phyloP scores from a whole-genome alignment of 2,797 vertebrate species.

The Botia kubotai region DNA sequence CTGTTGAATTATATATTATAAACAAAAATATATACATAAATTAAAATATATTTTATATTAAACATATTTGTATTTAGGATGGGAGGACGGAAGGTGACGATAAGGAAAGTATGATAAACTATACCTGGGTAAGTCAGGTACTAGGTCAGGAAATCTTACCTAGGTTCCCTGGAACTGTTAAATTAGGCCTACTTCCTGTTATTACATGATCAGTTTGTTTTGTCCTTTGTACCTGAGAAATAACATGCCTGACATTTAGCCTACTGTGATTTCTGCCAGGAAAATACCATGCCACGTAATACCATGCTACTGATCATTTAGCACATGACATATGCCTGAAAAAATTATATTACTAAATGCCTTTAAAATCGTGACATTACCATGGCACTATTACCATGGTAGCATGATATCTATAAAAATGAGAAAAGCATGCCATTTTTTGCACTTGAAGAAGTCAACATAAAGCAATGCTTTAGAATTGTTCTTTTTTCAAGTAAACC shows the following conservation, averaged over 20 bases:
- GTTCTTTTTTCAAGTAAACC: constrained; percentile 1
- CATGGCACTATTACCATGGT: background rate
- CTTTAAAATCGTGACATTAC: background rate
- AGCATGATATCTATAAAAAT: background rate
- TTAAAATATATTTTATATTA: too few species aligned
- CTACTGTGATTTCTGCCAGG: too few species aligned
- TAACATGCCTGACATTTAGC: background rate
- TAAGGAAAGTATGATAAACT: background rate
- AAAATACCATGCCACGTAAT: background rate
- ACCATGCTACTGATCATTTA: background rate
- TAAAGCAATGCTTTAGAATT: background rate
- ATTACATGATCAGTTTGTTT: background rate
- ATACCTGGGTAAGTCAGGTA: background rate
- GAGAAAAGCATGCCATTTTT: background rate
- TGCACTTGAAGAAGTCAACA: background rate
- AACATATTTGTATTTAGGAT: too few species aligned
- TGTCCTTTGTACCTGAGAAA: background rate
- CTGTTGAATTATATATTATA: background rate
- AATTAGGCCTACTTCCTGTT: background rate
- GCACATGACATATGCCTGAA: background rate
- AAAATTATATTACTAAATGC: background rate
- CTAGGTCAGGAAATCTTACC: background rate
- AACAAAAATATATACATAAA: background rate
- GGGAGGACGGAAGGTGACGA: too few species aligned
- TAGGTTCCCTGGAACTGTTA: background rate